Percentiles rank a stretch among this genome's conserved stretches.
These are phyloP conservation scores for Silurus meridionalis DNA, from an alignment of 2,113 vertebrate species.

Conservation along the genomic window DNA sequence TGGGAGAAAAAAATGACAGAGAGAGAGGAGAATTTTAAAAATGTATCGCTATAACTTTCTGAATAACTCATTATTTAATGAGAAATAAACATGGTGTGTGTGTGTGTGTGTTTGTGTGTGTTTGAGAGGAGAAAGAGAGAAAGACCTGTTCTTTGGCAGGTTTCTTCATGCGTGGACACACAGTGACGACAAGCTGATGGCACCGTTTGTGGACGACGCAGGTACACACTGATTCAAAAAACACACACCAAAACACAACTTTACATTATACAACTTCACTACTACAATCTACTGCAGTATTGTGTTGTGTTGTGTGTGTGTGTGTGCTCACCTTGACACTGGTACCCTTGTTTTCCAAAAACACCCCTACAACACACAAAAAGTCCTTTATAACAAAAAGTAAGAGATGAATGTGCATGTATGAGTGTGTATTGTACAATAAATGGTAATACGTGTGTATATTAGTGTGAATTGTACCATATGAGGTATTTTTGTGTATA, in stretches of 20 bases:
- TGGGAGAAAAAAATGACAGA: conserved; percentile 11
- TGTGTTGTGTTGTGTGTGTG: background rate
- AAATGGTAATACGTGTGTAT: background rate
- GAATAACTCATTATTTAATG: background rate
- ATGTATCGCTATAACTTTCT: no score
- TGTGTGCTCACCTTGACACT: conserved; percentile 87
- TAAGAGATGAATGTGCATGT: background rate
- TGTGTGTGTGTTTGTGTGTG: background rate
- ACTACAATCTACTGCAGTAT: background rate
- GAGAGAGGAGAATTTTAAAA: background rate
- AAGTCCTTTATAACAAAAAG: no score
- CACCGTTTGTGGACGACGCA: conserved; percentile 98
- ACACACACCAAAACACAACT: background rate
- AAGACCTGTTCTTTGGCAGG: conserved; percentile 75
- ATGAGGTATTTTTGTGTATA: background rate
- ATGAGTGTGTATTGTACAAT: background rate
- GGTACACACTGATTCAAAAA: conserved; percentile 82
- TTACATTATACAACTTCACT: background rate
- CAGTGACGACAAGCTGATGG: conserved; percentile 91
- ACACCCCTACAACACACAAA: conserved; percentile 83
- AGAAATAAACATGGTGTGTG: background rate
- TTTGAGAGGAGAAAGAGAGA: background rate
- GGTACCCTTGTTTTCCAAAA: conserved; percentile 97
- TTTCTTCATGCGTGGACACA: conserved; percentile 94
- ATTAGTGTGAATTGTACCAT: background rate